Percentiles rank a stretch among this genome's conserved stretches.
These are phyloP conservation scores for Pelodiscus sinensis DNA, from an alignment of 2,113 vertebrate genomes.

Conservation along the genomic window DNA sequence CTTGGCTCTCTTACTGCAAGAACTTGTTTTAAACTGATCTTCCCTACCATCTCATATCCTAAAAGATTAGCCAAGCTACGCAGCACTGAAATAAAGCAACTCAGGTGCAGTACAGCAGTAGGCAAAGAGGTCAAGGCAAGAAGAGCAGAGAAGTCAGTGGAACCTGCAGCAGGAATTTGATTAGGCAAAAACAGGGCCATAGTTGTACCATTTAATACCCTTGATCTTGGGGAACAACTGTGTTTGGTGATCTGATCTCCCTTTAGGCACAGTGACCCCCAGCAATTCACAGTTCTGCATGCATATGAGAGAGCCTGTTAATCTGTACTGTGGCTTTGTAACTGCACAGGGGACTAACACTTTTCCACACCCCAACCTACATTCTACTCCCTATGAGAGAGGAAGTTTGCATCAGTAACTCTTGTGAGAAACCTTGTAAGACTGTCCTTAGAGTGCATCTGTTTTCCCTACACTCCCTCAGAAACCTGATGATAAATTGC, in stretches of 20 bases:
- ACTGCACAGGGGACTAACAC: rapidly evolving
- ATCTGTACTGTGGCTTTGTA: no score
- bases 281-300: neutral
- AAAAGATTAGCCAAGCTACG: neutral
- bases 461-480: rapidly evolving
- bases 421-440: neutral
- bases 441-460: neutral
- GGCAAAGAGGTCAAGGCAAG: neutral
- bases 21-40: neutral
- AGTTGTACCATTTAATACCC: rapidly evolving
- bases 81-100: neutral
- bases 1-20: neutral
- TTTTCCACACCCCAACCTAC: rapidly evolving
- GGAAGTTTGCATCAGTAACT: no score
- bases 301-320: neutral
- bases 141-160: neutral
- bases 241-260: neutral
- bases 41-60: neutral
- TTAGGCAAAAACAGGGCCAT: neutral
- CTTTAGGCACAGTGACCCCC: neutral
- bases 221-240: rapidly evolving
- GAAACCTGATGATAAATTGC: rapidly evolving
- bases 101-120: neutral
- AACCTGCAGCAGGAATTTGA: neutral
- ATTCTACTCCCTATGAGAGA: neutral